Conservation (phyloP, 2,888 invertebrate genomes). For the Cinara cedri region DNA sequence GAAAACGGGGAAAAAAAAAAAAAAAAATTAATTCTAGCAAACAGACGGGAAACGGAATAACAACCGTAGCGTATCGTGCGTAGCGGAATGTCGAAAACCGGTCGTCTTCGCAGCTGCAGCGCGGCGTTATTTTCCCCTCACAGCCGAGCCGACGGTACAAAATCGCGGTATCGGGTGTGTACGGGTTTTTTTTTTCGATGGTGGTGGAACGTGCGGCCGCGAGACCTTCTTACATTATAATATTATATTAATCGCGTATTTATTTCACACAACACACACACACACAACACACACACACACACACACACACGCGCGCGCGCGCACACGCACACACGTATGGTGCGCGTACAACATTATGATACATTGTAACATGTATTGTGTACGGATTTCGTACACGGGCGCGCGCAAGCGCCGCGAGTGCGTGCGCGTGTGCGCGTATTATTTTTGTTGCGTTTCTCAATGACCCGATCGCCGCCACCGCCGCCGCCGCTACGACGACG, state of each 20-base stretch:
- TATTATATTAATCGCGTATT: no score
- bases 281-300: no score
- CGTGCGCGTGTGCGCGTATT: neutral
- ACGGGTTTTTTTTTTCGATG: neutral
- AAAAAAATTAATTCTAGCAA: neutral
- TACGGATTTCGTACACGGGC: no score
- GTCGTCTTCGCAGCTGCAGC: neutral
- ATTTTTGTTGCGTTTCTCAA: neutral
- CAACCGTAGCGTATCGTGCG: neutral
- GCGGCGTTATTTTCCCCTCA: neutral
- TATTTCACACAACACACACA: no score
- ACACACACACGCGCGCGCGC: neutral
- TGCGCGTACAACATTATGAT: neutral
- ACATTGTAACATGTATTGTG: no score
- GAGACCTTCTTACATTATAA: no score
- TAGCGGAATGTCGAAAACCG: constrained; percentile 4
- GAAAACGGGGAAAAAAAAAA: no score
- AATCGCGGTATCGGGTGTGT: no score
- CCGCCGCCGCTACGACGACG: constrained; percentile 32
- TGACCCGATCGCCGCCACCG: neutral
- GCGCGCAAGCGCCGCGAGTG: neutral
- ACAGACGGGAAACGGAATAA: neutral
- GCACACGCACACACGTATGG: neutral
- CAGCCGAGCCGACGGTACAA: no score
- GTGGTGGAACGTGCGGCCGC: neutral